phyloP scores from a whole-genome alignment of 1,140 invertebrate species.

The Drosophila takahashii region DNA sequence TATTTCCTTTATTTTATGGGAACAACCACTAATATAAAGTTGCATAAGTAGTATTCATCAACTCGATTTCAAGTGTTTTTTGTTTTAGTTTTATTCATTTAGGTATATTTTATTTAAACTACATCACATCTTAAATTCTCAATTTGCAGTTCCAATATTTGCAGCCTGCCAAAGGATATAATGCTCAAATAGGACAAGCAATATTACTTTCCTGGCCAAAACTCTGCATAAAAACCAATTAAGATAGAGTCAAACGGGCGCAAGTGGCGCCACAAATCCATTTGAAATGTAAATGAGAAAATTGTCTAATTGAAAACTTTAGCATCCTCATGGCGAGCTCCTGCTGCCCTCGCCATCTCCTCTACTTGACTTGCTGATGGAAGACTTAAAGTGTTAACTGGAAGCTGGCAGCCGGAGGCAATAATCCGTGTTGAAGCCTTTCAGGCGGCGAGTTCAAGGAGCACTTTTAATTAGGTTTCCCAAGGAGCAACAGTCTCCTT shows the following conservation, averaged over 20 bases:
- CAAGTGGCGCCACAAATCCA: conserved; percentile 65
- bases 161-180: conserved; percentile 3
- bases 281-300: conserved; percentile 80
- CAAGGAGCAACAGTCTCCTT: conserved; percentile 25
- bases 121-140: no score
- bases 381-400: conserved; percentile 72
- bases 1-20: no score
- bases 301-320: conserved; percentile 78
- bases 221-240: conserved; percentile 58
- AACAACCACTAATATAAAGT: no score
- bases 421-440: conserved; percentile 48
- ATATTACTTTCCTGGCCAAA: conserved; percentile 27
- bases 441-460: conserved; percentile 46
- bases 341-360: neutral
- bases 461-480: conserved; percentile 69
- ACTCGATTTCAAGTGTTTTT: no score
- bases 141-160: neutral
- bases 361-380: conserved; percentile 29
- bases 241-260: conserved; percentile 46
- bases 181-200: neutral
- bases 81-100: no score
- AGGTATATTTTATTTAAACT: no score
- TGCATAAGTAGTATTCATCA: no score
- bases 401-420: conserved; percentile 43
- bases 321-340: conserved; percentile 29